These are phyloP conservation scores for Apamea sordens DNA, from an alignment of 2,888 invertebrate species.

Conservation along the genomic window DNA sequence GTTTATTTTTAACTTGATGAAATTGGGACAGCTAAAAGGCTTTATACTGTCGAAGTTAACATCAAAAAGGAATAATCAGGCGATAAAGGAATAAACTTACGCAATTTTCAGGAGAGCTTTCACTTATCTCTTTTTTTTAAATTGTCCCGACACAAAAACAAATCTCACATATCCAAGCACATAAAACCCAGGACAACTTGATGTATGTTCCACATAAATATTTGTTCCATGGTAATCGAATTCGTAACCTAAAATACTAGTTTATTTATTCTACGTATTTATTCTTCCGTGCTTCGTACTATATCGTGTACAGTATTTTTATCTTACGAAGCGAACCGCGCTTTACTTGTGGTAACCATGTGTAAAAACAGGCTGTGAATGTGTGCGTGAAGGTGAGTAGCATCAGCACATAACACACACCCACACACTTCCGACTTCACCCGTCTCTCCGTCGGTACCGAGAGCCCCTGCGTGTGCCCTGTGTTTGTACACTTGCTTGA, in stretches of 20 bases:
- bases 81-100: background rate
- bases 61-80: background rate
- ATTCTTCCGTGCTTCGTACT: background rate
- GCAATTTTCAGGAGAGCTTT: background rate
- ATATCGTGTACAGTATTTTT: background rate
- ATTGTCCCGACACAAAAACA: background rate
- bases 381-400: background rate
- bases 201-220: background rate
- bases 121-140: background rate
- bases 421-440: no score
- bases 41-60: background rate
- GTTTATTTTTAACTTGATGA: slow-evolving; percentile 7
- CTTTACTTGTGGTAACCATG: background rate
- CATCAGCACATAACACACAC: background rate
- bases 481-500: background rate
- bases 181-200: background rate
- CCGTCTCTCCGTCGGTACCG: background rate
- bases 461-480: background rate
- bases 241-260: background rate
- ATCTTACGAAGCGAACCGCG: background rate
- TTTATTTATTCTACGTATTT: background rate
- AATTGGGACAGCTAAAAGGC: slow-evolving; percentile 7
- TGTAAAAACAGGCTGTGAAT: background rate
- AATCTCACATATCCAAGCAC: background rate
- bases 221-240: background rate